phyloP scores from a whole-genome alignment of 2,113 vertebrate species.

The Apodemus speciosus region DNA sequence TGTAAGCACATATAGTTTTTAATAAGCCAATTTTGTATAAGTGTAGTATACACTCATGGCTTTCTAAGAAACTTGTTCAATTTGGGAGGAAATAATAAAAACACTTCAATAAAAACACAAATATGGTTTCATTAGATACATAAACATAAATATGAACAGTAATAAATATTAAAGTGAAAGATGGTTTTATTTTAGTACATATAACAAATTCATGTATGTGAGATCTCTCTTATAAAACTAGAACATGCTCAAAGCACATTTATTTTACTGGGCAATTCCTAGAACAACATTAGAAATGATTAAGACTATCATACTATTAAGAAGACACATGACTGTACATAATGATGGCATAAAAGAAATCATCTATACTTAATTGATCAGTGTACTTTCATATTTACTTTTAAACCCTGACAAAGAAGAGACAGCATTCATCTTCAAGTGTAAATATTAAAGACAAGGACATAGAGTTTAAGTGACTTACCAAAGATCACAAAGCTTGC shows the following conservation, averaged over 20 bases:
- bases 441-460: conserved; percentile 44
- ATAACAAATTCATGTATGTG: conserved; percentile 12
- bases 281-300: not conserved
- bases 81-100: conserved; percentile 53
- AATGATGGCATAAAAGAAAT: conserved; percentile 4
- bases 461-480: conserved; percentile 55
- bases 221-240: not conserved
- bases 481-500: not conserved
- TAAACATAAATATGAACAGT: conserved; percentile 1
- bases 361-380: not conserved
- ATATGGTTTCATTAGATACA: not conserved
- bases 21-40: not conserved
- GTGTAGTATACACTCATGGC: not conserved
- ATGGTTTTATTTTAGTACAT: conserved; percentile 30
- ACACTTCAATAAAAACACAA: conserved; percentile 27
- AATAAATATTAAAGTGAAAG: conserved; percentile 44
- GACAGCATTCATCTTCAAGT: not conserved
- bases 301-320: conserved; percentile 20
- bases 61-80: conserved; percentile 40
- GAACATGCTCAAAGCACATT: conserved; percentile 8
- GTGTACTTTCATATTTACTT: conserved; percentile 38
- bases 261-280: not conserved
- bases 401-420: conserved; percentile 15
- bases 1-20: conserved; percentile 41
- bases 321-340: not conserved